Conservation (phyloP, 2,888 invertebrate species). For the Margaritifera margaritifera region DNA sequence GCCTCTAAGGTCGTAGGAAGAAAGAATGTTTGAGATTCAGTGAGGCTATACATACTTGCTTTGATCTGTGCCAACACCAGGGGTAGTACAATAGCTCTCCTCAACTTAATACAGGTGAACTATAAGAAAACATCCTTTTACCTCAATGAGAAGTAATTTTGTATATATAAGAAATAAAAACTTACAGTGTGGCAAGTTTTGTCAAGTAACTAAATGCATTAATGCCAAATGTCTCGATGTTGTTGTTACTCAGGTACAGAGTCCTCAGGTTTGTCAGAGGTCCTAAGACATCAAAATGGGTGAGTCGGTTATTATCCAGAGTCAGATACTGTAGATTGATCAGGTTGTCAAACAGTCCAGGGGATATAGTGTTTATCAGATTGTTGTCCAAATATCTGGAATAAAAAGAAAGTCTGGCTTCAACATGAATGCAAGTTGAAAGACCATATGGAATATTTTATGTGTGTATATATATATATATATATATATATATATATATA, state of each 20-base stretch:
- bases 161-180: too few species aligned
- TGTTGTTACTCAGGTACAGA: conserved; percentile 40
- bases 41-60: too few species aligned
- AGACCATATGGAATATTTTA: not conserved
- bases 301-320: conserved; percentile 25
- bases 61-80: too few species aligned
- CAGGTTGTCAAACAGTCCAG: conserved; percentile 18
- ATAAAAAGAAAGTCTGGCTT: conserved; percentile 2
- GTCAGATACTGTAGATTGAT: conserved; percentile 7
- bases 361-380: conserved; percentile 11
- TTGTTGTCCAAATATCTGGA: conserved; percentile 26
- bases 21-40: too few species aligned
- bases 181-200: conserved; percentile 1
- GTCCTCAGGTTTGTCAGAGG: conserved; percentile 24
- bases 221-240: conserved; percentile 39
- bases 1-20: too few species aligned
- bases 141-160: too few species aligned
- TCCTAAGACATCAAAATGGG: conserved; percentile 41
- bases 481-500: too few species aligned
- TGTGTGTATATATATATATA: too few species aligned
- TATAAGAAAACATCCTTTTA: too few species aligned
- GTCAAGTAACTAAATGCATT: conserved; percentile 40
- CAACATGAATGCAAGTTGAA: not conserved
- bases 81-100: too few species aligned
- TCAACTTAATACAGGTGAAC: too few species aligned